phyloP scores from a whole-genome alignment of 1,140 invertebrate species.

The Dendroctonus valens region DNA sequence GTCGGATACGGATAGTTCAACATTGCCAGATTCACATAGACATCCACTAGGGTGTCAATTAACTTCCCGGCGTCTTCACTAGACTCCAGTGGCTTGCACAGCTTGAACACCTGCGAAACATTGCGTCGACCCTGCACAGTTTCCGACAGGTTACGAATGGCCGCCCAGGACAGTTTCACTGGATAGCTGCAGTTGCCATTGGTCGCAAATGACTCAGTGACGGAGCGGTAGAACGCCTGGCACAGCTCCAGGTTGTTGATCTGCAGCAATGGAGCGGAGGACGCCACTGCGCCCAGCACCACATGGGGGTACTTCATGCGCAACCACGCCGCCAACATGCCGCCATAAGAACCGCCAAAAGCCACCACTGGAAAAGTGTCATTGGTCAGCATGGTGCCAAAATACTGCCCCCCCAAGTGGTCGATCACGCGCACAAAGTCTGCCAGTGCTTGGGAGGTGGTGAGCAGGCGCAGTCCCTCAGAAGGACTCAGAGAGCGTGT shows the following conservation, averaged over 20 bases:
- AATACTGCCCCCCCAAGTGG: conserved; percentile 55
- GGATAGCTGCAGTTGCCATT: conserved; percentile 70
- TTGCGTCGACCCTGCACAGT: conserved; percentile 51
- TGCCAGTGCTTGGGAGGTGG: conserved; percentile 90
- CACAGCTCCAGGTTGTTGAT: conserved; percentile 81
- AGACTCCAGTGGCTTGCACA: conserved; percentile 68
- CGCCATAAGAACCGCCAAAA: conserved; percentile 95
- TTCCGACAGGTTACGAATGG: conserved; percentile 52
- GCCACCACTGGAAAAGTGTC: conserved; percentile 71
- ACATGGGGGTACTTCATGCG: conserved; percentile 94
- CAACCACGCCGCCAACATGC: conserved; percentile 95
- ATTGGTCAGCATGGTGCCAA: conserved; percentile 37
- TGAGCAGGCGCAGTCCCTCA: conserved; percentile 76
- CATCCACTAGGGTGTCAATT: conserved; percentile 61
- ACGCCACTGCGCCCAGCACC: conserved; percentile 83
- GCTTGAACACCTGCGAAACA: conserved; percentile 68
- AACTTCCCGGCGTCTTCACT: conserved; percentile 56
- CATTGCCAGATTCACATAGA: conserved; percentile 84
- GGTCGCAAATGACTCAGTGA: conserved; percentile 72
- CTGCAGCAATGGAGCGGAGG: conserved; percentile 92
- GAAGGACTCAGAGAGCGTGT: conserved; percentile 67
- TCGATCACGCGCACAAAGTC: conserved; percentile 86
- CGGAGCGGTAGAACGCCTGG: conserved; percentile 72
- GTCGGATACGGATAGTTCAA: conserved; percentile 88
- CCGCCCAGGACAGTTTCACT: conserved; percentile 77